phyloP scores from a whole-genome alignment of 1,140 invertebrate genomes.

The Zaprionus africanus region DNA sequence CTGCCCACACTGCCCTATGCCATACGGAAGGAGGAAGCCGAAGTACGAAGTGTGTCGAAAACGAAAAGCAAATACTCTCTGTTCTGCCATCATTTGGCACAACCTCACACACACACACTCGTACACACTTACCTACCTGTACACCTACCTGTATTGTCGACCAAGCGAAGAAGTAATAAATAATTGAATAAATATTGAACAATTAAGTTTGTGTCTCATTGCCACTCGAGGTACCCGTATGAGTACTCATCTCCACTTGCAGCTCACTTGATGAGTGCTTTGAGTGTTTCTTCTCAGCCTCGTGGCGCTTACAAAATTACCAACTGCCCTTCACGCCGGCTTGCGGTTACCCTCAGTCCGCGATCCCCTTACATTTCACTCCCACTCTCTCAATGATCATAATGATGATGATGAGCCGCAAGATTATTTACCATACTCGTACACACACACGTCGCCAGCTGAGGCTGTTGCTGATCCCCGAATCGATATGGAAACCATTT shows the following conservation, averaged over 20 bases:
- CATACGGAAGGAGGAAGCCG: constrained; percentile 27
- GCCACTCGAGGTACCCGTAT: constrained; percentile 31
- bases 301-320: constrained; percentile 74
- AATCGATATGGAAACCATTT: constrained; percentile 40
- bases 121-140: constrained; percentile 6
- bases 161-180: constrained; percentile 44
- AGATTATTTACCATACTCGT: constrained; percentile 60
- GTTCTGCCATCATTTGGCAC: constrained; percentile 38
- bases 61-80: constrained; percentile 4
- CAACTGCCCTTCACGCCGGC: constrained; percentile 72
- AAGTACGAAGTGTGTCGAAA: constrained; percentile 19
- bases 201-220: constrained; percentile 56
- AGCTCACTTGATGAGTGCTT: constrained; percentile 27
- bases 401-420: constrained; percentile 47
- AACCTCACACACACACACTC: constrained; percentile 14
- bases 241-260: constrained; percentile 26
- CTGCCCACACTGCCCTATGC: constrained; percentile 40
- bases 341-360: constrained; percentile 51
- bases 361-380: background rate
- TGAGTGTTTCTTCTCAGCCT: constrained; percentile 55
- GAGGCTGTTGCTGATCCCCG: constrained; percentile 11
- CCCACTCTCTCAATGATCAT: background rate
- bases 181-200: constrained; percentile 54
- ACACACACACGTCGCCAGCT: background rate
- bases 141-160: constrained; percentile 20